A percentile compares a stretch with the other conserved stretches of the same genome.
These are phyloP conservation scores for Magallana gigas DNA, from an alignment of 1,140 invertebrate species.

Conservation along the genomic window DNA sequence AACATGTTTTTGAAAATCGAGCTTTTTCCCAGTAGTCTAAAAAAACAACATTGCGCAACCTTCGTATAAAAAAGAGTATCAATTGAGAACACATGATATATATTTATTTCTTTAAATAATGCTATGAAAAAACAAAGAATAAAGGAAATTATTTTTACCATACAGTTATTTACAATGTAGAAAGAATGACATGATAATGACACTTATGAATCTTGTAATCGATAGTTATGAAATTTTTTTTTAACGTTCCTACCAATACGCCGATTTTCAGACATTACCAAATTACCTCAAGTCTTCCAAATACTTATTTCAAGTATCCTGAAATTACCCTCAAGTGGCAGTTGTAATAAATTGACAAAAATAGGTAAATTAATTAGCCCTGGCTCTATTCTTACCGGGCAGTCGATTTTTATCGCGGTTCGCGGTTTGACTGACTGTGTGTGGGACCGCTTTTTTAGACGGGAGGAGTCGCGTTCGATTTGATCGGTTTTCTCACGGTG, in stretches of 20 bases:
- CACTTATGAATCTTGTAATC: no score
- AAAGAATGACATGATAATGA: no score
- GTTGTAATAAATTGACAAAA: not conserved
- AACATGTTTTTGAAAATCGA: not conserved
- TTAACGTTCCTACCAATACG: not conserved
- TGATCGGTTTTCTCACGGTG: slow-evolving; percentile 34
- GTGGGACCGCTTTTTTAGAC: not conserved
- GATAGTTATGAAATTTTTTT: not conserved
- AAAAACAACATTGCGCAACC: not conserved
- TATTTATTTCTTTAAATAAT: no score
- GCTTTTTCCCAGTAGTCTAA: slow-evolving; percentile 5
- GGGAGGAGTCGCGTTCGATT: slow-evolving; percentile 1
- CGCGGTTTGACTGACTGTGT: slow-evolving; percentile 15
- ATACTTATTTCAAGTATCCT: not conserved
- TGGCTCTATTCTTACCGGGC: not conserved
- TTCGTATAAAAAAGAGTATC: no score
- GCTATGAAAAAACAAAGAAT: no score
- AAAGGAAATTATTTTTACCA: no score
- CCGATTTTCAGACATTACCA: not conserved
- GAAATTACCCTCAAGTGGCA: not conserved
- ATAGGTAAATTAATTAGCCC: slow-evolving; percentile 1
- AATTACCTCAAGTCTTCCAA: not conserved
- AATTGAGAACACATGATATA: no score
- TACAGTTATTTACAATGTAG: no score
- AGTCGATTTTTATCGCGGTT: slow-evolving; percentile 9